Evolutionary conservation across 2,797 vertebrate genomes (phyloP), one percentile per base, ranked within the genome.

Genomic region (Lycodopsis pacificus): DNA sequence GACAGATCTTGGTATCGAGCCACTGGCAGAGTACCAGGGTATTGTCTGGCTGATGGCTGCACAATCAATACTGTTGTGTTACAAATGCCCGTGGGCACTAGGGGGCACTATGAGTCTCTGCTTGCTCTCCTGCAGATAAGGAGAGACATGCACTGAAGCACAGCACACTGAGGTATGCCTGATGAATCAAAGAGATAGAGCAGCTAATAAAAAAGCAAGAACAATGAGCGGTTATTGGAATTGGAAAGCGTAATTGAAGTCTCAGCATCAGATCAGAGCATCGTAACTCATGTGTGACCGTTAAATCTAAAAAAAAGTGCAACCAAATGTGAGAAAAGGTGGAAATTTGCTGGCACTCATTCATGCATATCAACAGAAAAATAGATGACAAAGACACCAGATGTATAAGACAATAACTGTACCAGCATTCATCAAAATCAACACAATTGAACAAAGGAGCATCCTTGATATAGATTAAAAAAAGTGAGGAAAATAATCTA

Each of bases 41-140:
- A 90, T 92, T 93, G 90, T 94, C 92, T 93, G 86, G 65, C 76
- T 89, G 90, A 91, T 20, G 89, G 81, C 89, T 86, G 82, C 84
- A 88, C 83, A 82, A 91, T 94, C 93, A 91, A 89, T 93, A 85
- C 71, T 82, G 63, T 49, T 81, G 68, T 72, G 78, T 65, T 76
- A 8, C 51, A 57, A 17, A 65, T 22, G 30, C 27, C n/a, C 36
- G 40, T 3, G 20, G 66, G 36, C 94, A 90, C 86, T 85, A 92
- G 95, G 91, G 91, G 95, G 94, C 95, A 94, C 88, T 95, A 67
- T 95, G 93, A 77, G 81, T 94, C 95, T 95, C 92, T 66, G 83
- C 75, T 83, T 59, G 77, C 73, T 75, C 64, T 19, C 0, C 2
- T 58, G 69, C 76, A 76, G 76, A 67, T 25, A 65, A 80, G 71